Base-by-base conservation (phyloP, 2,797 vertebrate species). In the Syncerus caffer region DNA sequence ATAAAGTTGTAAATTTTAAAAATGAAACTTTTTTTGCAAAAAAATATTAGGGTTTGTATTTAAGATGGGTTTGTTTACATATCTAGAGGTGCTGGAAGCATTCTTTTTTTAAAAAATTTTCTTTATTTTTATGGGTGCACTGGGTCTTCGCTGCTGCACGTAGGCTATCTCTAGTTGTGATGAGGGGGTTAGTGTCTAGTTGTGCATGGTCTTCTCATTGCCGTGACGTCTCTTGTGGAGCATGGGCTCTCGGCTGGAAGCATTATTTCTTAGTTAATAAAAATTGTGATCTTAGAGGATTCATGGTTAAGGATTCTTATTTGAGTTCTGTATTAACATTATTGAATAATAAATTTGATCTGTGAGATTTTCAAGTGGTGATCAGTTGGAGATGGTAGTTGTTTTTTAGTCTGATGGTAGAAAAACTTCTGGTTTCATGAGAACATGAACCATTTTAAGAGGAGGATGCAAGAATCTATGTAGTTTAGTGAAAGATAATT, bases 1-100 rank as follows among this genome's bases (percentile, higher is more conserved):
- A 60, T 95, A 88, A 87, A 93, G 23, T 85, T 94, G 6, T n/a
- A 71, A 90, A 87, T 74, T 90, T 95, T 90, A 76, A 64, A 89
- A 95, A 57, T 92, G 25, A 27, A 93, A 76, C 74, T 85, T 85
- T 87, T 23, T 96, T 58, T 42, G 10, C 4, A 27, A 2, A 71
- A 38, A 38, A 71, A 38, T 34, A 42, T 42, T 82, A 80, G 57
- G 4, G 3, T 78, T 82, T 92, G 29, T 95, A 58, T 74, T 89
- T 92, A 84, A 96, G 60, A 19, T 91, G 4, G 19, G 3, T 83
- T 93, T 93, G 57, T 82, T 97, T 85, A 79, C 3, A 19, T 79
- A 84, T 76, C 38, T 50, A 47, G 16, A 67, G 55, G 19, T 90
- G 14, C n/a, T 87, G 31, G 27, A 82, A 87, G 21, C 64, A 42